Evolutionary conservation across 2,797 vertebrate genomes (phyloP), one percentile per base, ranked within the genome.

Genomic region (Microctenopoma stevenorrisi): DNA sequence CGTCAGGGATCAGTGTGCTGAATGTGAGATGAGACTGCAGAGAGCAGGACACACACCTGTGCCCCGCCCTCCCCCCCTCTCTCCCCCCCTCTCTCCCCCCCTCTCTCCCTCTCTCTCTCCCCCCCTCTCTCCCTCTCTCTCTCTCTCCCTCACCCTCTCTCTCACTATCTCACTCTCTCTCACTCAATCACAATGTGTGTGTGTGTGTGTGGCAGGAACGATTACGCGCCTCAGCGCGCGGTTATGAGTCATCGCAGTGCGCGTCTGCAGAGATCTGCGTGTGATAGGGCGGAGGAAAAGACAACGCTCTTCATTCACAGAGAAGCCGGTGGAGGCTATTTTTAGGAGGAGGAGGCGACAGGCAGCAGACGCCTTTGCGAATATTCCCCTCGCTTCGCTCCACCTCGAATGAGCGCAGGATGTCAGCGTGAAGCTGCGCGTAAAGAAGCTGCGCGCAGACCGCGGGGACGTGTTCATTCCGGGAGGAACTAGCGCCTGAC

Each of bases 221-320:
- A 47, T 71, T 18, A 62, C 59, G 37, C 64, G 61, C 56, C 56
- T 69, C 72, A 18, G 49, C 3, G 67, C 3, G 40, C 57, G 54
- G 15, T 56, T 48, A 79, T 76, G 81, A 79, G 10, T 82, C 79
- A 78, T 64, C 25, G 50, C 16, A 9, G 44, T 54, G 50, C 5
- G 38, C 77, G 57, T 74, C 57, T 58, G 65, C 61, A 47, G 28
- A 26, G 13, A 44, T 12, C 49, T 43, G 22, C 38, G 33, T 25
- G 61, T 66, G 76, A 83, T 38, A 9, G 61, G 76, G 13, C 48
- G 60, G 43, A 72, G 71, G 42, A 2, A 25, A 15, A 38, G 1
- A 47, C 42, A 59, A 40, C 8, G 16, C 57, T 13, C 56, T 71
- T 59, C 68, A 82, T 85, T 85, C 72, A 79, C 79, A 63, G 47